Evolutionary conservation across 2,888 invertebrate species (phyloP), one percentile per base, ranked within the genome.

Genomic region (Agrenia bidenticulata): DNA sequence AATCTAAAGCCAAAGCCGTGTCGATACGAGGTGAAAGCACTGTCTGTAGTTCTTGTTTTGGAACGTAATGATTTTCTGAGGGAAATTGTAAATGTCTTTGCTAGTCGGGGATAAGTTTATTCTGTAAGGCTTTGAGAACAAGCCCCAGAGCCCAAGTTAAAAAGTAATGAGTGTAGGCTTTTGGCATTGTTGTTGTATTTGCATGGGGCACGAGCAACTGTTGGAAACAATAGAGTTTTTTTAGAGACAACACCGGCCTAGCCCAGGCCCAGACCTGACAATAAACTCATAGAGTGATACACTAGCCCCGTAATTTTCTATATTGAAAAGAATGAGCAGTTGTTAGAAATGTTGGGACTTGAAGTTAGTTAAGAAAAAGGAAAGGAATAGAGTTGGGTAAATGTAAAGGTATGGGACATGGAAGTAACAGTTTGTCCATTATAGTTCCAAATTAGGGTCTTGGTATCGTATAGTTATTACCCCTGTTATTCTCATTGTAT

Each of bases 391-490:
- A 32, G 32, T 51, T 51, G 9, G 51, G 45, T 45, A 45, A 45
- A 51, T 23, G 51, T 9, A 45, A 42, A 42, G 26, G 24, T 23
- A 42, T 53, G 53, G 15, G 32, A 26, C 37, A 42, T 51, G 42
- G 58, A 64, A 67, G 63, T 63, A 65, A 70, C 64, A 70, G 70
- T 65, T 64, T 68, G 63, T 70, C 70, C 67, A 70, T 70, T 70
- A 69, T 60, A 64, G 67, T 63, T 67, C 64, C 62, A 63, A 70
- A 70, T 70, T 67, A 70, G 64, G 70, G 66, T 61, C 64, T 68
- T 61, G 62, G 64, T 64, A 71, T 71, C 71, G 68, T 69, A 58
- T 41, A 68, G 71, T 71, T 71, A 71, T 71, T 71, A 64, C 68
- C 57, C 54, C 62, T 57, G 60, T 67, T 70, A 70, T 70, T 58